Evolutionary conservation across 2,888 invertebrate genomes (phyloP), one percentile per base, ranked within the genome.

Genomic region (Deilephila elpenor): DNA sequence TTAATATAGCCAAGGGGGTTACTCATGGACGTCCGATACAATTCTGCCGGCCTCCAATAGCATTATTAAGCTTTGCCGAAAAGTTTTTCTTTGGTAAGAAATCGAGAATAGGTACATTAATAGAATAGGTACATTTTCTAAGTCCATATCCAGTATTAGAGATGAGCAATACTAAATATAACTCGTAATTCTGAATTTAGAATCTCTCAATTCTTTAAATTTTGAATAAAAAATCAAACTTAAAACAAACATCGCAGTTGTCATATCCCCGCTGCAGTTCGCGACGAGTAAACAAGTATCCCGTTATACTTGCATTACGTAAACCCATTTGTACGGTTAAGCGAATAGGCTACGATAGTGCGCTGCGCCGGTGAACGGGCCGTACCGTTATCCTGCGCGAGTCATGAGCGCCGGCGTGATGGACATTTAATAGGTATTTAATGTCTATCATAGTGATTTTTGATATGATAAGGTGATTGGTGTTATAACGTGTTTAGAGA

Each of bases 261-360:
- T n/a, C 34, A 25, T 67, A 51, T 51, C 14, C 25, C 51, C 44
- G 44, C 25, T 67, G 67, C 51, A 67, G 62, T 6, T n/a, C 6
- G 67, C 67, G 25, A 51, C 44, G 44, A 67, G 67, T 67, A 67
- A 67, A 67, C 67, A 67, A 51, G 67, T 20, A 20, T 67, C 44
- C 67, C 67, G 67, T 67, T 67, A 67, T 17, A 67, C n/a, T 56
- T 25, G 67, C 67, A 67, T 67, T 67, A 67, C 67, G 67, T 67
- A 67, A 67, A 67, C 44, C 44, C 37, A 67, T 67, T 67, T 51
- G 67, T 67, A 67, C 67, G 67, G 44, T 67, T 67, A 67, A 44
- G 67, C 67, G 67, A 67, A 17, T 51, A 56, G 67, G 20, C 67
- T 67, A 67, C 67, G 51, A 67, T 67, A 67, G 67, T 67, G 64